Evolutionary conservation across 2,888 invertebrate species (phyloP).

Genomic region (Caenorhabditis sp.): DNA sequence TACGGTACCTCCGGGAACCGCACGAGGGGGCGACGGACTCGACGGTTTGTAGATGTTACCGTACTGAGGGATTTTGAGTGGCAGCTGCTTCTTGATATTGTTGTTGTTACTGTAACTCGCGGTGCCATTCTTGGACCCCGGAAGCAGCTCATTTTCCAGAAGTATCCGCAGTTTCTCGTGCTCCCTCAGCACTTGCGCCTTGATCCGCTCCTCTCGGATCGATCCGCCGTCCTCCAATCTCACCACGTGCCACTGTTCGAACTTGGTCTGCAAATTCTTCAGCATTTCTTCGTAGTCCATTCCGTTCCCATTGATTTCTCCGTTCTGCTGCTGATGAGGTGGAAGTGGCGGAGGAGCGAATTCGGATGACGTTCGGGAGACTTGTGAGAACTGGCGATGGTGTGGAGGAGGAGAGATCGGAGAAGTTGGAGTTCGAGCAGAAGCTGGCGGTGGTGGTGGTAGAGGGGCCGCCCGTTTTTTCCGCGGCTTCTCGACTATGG

Average conservation of each 20-base stretch:
- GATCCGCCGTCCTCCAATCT: conserved; percentile 43
- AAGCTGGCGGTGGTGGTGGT: conserved; percentile 20
- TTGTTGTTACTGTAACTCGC: conserved; percentile 23
- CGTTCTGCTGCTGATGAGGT: conserved; percentile 6
- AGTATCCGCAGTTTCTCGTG: conserved; percentile 27
- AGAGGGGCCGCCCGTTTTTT: conserved; percentile 43
- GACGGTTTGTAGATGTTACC: conserved; percentile 7
- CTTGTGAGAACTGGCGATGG: conserved; percentile 1
- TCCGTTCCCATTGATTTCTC: not conserved
- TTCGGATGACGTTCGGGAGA: not conserved
- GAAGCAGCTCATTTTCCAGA: conserved; percentile 14
- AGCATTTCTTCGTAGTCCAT: conserved; percentile 41
- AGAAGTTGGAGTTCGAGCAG: not conserved
- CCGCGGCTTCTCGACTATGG: conserved; percentile 13
- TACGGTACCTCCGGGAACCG: conserved; percentile 15
- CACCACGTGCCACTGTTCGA: conserved; percentile 39
- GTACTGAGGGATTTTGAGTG: conserved; percentile 33
- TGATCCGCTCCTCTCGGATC: conserved; percentile 32
- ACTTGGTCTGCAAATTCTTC: conserved; percentile 31
- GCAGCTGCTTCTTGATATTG: conserved; percentile 15
- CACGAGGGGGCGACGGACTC: conserved; percentile 3
- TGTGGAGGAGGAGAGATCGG: conserved; percentile 6
- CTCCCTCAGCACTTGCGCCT: conserved; percentile 41
- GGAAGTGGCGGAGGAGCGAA: conserved; percentile 34
- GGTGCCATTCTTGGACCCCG: not conserved